Conservation (phyloP, 2,888 invertebrate genomes). For the Drosophila diplacantha region DNA sequence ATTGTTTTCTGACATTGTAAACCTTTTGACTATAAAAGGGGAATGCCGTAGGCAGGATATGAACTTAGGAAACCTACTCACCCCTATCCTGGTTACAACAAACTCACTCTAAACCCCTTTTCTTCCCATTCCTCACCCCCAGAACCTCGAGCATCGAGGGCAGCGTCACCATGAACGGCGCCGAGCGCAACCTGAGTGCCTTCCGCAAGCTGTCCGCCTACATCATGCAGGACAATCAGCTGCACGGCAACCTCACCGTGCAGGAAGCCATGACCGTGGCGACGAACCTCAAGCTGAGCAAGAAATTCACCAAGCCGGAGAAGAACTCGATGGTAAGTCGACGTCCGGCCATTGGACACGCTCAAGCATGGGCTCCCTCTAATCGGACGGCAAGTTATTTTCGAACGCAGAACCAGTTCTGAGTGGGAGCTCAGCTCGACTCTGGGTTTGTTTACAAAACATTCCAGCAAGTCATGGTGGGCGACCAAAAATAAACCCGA, state of each 20-base stretch:
- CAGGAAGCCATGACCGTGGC: conserved; percentile 97
- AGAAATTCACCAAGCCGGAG: conserved; percentile 83
- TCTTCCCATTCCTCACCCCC: neutral
- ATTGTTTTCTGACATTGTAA: neutral
- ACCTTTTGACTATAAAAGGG: neutral
- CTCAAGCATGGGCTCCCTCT: conserved; percentile 14
- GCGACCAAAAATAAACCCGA: conserved; percentile 4
- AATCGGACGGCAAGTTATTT: conserved; percentile 4
- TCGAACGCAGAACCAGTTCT: conserved; percentile 22
- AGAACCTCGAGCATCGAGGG: conserved; percentile 90
- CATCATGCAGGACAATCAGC: conserved; percentile 96
- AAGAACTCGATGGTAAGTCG: conserved; percentile 89
- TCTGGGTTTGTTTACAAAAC: conserved; percentile 4
- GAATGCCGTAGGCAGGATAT: neutral
- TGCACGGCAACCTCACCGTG: conserved; percentile 94
- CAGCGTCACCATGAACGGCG: conserved; percentile 90
- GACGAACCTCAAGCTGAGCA: conserved; percentile 91
- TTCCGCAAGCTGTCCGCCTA: conserved; percentile 96
- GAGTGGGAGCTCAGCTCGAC: neutral
- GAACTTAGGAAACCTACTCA: too few species aligned
- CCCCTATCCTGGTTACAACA: neutral
- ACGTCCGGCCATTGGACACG: conserved; percentile 22
- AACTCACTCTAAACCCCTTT: neutral
- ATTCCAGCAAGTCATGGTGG: conserved; percentile 34
- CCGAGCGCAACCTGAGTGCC: conserved; percentile 88